Evolutionary conservation across 2,888 invertebrate genomes (phyloP).

Genomic region (Agrotis ipsilon): DNA sequence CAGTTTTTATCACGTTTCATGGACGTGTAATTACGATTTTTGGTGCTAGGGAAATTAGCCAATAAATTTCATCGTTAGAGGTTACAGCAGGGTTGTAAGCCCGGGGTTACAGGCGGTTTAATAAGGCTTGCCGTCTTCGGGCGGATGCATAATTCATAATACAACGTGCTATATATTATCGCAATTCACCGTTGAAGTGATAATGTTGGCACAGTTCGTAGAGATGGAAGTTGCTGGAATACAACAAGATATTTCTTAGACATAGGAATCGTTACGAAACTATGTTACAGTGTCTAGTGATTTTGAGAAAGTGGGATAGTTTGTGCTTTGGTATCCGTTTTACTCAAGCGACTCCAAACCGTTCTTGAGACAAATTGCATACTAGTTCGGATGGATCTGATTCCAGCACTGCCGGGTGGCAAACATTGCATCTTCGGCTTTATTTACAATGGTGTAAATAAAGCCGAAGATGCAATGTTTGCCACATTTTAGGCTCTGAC

Average conservation of each 20-base stretch:
- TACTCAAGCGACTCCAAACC: not conserved
- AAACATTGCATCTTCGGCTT: not conserved
- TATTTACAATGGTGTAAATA: too few relatives aligned
- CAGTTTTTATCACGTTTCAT: conserved; percentile 59
- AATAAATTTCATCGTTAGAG: conserved; percentile 65
- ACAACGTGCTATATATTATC: conserved; percentile 52
- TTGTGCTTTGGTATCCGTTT: not conserved
- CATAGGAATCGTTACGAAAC: not conserved
- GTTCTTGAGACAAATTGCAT: not conserved
- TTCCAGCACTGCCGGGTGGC: not conserved
- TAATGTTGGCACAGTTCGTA: conserved; percentile 42
- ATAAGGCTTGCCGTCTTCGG: conserved; percentile 53
- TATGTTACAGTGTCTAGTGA: not conserved
- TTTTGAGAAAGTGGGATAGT: not conserved
- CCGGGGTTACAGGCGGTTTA: conserved; percentile 54
- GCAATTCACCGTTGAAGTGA: conserved; percentile 43
- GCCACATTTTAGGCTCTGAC: too few relatives aligned
- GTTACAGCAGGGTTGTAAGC: conserved; percentile 50
- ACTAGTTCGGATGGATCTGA: not conserved
- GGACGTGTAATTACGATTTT: conserved; percentile 61
- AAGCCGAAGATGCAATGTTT: not conserved
- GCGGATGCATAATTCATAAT: conserved; percentile 65
- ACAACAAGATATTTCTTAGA: not conserved
- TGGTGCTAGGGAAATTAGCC: conserved; percentile 60
- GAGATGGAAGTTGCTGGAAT: conserved; percentile 1